phyloP scores from a whole-genome alignment of 2,797 vertebrate species.

The Dendrocincla tyrannina region DNA sequence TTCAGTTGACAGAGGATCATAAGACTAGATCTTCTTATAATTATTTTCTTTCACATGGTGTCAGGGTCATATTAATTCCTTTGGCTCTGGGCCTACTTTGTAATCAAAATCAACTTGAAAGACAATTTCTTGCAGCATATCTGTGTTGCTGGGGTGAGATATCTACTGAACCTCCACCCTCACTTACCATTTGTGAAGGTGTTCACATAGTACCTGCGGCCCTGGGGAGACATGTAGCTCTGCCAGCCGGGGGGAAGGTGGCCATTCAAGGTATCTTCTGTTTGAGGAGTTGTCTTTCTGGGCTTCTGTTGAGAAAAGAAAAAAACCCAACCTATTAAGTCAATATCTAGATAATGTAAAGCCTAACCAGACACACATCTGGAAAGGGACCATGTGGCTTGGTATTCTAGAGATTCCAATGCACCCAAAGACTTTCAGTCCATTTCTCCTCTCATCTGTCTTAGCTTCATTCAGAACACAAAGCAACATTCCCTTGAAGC shows the following conservation, averaged over 20 bases:
- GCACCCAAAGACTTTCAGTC: not conserved
- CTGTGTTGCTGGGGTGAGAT: not conserved
- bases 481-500: not conserved
- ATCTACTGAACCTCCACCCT: not conserved
- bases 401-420: not conserved
- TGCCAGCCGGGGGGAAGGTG: conserved; percentile 91
- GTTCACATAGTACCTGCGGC: conserved; percentile 94
- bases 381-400: not conserved
- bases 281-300: conserved; percentile 84
- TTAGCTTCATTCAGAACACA: not conserved
- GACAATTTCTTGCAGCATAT: not conserved
- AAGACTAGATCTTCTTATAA: not conserved
- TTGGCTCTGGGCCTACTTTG: not conserved
- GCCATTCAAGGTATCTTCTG: conserved; percentile 82
- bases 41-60: not conserved
- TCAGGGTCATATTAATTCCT: not conserved
- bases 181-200: conserved; percentile 91
- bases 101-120: not conserved
- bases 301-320: conserved; percentile 82
- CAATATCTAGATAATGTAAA: not conserved
- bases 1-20: not conserved
- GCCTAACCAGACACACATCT: not conserved
- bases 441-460: not conserved
- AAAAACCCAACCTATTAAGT: not conserved
- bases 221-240: conserved; percentile 95